These are phyloP conservation scores for Copidosoma floridanum DNA, from an alignment of 1,140 invertebrate genomes.

Conservation along the genomic window DNA sequence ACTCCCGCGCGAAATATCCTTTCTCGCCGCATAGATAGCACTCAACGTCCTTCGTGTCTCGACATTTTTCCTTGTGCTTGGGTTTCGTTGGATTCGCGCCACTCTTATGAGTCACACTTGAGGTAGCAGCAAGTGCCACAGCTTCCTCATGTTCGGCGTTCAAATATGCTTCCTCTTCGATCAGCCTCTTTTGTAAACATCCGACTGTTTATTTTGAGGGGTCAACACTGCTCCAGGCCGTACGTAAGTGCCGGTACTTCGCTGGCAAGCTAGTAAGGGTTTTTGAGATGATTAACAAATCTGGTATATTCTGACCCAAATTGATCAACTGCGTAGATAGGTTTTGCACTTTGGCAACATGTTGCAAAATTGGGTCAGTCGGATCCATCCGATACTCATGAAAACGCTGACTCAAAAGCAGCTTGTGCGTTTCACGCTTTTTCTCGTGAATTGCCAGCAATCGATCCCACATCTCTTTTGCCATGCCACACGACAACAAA, in stretches of 20 bases:
- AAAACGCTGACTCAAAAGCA: constrained; percentile 21
- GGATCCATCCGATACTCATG: constrained; percentile 21
- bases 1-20: constrained; percentile 13
- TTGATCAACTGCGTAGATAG: constrained; percentile 17
- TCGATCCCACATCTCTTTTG: constrained; percentile 25
- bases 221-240: constrained; percentile 28
- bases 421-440: constrained; percentile 12
- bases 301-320: constrained; percentile 21
- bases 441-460: constrained; percentile 19
- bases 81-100: neutral
- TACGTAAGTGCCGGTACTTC: constrained; percentile 18
- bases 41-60: constrained; percentile 5
- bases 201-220: neutral
- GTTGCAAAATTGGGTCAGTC: constrained; percentile 10
- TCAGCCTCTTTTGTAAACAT: constrained; percentile 1
- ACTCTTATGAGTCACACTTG: neutral
- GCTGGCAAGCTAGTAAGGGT: constrained; percentile 14
- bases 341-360: constrained; percentile 22
- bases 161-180: constrained; percentile 12
- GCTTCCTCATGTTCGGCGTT: neutral
- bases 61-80: constrained; percentile 1
- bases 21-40: constrained; percentile 24
- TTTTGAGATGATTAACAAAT: constrained; percentile 28
- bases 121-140: neutral
- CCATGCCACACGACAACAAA: constrained; percentile 15